Base-by-base conservation (phyloP, 2,797 vertebrate genomes). In the Catharus ustulatus region DNA sequence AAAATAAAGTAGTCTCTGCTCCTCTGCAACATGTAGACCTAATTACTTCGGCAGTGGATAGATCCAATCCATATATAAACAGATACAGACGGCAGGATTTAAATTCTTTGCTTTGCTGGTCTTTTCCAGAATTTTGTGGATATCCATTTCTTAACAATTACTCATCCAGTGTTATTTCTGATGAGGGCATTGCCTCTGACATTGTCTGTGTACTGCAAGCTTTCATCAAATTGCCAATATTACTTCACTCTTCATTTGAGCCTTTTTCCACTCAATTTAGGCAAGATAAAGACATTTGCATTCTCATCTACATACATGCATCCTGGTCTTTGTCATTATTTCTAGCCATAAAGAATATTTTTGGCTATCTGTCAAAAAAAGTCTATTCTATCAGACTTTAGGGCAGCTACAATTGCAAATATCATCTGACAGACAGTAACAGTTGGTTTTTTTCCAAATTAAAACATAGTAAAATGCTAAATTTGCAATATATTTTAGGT, bases 71-170 rank as follows among this genome's bases (percentile, higher is more conserved):
- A 13, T 51, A 32, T 30, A 77, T 24, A 84, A 87, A 55, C 14
- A 67, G 34, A 76, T 43, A 66, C 2, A 82, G 13, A 40, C 74
- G 75, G 19, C 69, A 87, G 22, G 15, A 66, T 79, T 94, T 76
- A 14, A 75, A 11, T 32, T 68, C 63, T 86, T 76, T 90, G 34
- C 52, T 87, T 84, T 77, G 15, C 42, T 78, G 42, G 8, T 93
- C 49, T 84, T 87, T 84, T 69, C 36, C 45, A 87, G 48, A 43
- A 72, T 87, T 90, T 84, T 58, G 38, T 83, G n/a, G n/a, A 24
- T 94, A 93, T 85, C 46, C 5, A 45, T 89, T 93, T 94, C 46
- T 86, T 85, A 85, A 36, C 55, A 91, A 18, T 90, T 90, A 66
- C 57, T 10, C 45, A 55, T 75, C 22, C 36, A 76, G 10, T 42